These are phyloP conservation scores for Narcine bancroftii DNA, from an alignment of 2,113 vertebrate genomes.

Conservation along the genomic window DNA sequence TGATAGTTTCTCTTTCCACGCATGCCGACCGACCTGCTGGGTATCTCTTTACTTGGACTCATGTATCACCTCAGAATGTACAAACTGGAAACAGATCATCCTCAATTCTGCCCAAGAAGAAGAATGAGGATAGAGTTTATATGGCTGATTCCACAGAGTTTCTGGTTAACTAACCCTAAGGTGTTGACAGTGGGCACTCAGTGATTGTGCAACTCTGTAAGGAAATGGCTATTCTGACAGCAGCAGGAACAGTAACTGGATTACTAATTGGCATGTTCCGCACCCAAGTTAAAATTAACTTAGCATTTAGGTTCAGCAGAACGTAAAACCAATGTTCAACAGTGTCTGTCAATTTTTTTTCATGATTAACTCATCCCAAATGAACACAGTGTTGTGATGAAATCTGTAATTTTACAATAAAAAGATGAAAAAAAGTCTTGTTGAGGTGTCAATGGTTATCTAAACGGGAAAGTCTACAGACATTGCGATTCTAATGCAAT, in stretches of 20 bases:
- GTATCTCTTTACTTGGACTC: neutral
- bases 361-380: neutral
- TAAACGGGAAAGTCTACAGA: too few relatives aligned
- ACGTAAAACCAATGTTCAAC: neutral
- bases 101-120: neutral
- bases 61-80: neutral
- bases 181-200: too few relatives aligned
- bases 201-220: neutral
- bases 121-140: neutral
- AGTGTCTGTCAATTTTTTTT: constrained; percentile 16
- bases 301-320: neutral
- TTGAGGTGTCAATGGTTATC: too few relatives aligned
- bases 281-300: constrained; percentile 6
- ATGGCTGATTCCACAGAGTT: neutral
- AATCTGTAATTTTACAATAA: neutral
- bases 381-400: neutral
- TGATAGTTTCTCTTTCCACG: neutral
- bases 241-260: neutral
- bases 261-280: neutral
- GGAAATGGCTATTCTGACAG: neutral
- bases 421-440: neutral
- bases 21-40: too few relatives aligned
- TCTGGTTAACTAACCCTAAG: too few relatives aligned
- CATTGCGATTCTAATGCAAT: too few relatives aligned
- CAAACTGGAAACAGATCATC: too few relatives aligned